Percentiles rank a stretch among this genome's conserved stretches.
Evolutionary conservation across 2,888 invertebrate genomes (phyloP).

Genomic region (Kuschelorhynchus macadamiae): DNA sequence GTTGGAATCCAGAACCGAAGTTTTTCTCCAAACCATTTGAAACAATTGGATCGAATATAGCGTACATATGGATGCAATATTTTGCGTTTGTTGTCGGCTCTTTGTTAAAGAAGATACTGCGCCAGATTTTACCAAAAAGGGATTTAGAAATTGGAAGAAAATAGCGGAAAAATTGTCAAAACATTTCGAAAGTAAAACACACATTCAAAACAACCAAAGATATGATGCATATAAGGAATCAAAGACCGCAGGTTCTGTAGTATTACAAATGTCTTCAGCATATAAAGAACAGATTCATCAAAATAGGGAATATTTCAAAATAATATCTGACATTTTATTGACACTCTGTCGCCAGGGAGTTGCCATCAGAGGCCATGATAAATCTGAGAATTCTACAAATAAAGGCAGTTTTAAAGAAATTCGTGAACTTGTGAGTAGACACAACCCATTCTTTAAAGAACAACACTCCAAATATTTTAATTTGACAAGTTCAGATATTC

Average conservation of each 20-base stretch:
- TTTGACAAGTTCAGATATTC: background rate
- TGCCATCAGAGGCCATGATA: background rate
- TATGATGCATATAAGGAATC: too few species aligned
- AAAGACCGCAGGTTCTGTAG: background rate
- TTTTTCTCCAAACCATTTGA: constrained; percentile 3
- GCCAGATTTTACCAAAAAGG: background rate
- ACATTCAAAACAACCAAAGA: too few species aligned
- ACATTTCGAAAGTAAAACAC: background rate
- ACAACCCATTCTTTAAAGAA: constrained; percentile 4
- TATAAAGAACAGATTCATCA: background rate
- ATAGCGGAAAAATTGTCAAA: too few species aligned
- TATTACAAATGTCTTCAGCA: background rate
- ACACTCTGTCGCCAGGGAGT: background rate
- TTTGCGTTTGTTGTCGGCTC: background rate
- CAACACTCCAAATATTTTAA: background rate
- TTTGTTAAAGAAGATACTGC: background rate
- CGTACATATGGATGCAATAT: constrained; percentile 1
- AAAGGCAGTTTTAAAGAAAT: background rate
- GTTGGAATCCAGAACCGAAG: constrained; percentile 6
- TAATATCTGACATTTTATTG: background rate
- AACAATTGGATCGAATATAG: constrained; percentile 11
- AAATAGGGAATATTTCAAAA: constrained; percentile 4
- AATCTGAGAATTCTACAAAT: background rate
- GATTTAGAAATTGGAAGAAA: too few species aligned
- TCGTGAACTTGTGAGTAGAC: background rate